Evolutionary conservation across 2,113 vertebrate species (phyloP).

Genomic region (Protobothrops flavoviridis): DNA sequence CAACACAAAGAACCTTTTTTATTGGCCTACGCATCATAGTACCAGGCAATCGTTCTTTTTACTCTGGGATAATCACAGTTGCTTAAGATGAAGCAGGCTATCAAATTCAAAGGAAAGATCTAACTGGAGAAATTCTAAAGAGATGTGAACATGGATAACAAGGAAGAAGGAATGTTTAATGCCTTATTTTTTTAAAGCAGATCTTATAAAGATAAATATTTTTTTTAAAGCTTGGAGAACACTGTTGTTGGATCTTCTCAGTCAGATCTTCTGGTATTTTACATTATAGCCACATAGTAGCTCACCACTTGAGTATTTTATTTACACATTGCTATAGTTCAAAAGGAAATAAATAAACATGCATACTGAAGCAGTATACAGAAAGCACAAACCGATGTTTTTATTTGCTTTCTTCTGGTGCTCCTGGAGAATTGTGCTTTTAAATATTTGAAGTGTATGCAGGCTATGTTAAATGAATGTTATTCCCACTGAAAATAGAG

Average conservation of each 20-base stretch:
- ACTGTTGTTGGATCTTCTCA: neutral
- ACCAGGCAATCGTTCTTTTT: constrained; percentile 41
- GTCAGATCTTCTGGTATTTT: neutral
- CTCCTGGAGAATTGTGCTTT: neutral
- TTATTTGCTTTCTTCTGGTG: neutral
- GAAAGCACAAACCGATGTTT: neutral
- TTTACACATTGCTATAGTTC: neutral
- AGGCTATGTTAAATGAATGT: neutral
- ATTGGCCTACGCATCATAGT: constrained; percentile 5
- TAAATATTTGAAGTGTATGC: neutral
- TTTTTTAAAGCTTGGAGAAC: neutral
- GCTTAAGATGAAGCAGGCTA: constrained; percentile 51
- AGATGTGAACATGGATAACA: neutral
- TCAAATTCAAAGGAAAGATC: constrained; percentile 42
- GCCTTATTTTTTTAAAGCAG: neutral
- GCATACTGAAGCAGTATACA: neutral
- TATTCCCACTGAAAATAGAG: neutral
- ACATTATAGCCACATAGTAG: neutral
- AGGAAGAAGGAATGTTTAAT: neutral
- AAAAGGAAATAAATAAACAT: neutral
- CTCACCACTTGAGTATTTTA: neutral
- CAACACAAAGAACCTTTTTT: constrained; percentile 27
- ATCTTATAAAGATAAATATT: neutral
- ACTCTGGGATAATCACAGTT: constrained; percentile 44
- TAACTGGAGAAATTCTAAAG: neutral